Percentiles rank a stretch among this genome's conserved stretches.
Evolutionary conservation across 2,113 vertebrate species (phyloP).

Genomic region (Oncorhynchus keta): DNA sequence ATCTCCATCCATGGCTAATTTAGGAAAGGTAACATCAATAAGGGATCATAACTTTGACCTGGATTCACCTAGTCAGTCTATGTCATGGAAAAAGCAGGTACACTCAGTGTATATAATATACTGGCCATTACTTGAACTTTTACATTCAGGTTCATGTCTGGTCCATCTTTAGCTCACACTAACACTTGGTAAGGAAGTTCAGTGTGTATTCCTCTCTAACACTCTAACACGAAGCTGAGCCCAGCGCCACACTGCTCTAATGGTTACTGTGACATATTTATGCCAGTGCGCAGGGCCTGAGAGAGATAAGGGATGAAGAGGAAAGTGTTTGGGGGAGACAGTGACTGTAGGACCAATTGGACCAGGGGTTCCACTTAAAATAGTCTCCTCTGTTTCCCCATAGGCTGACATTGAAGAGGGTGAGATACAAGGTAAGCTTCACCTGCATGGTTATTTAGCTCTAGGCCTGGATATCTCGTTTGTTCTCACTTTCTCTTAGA

Average conservation of each 20-base stretch:
- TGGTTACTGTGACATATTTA: constrained; percentile 36
- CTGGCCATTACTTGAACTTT: no score
- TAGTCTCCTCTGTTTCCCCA: constrained; percentile 19
- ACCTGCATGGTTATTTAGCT: background rate
- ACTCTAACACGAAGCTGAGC: constrained; percentile 18
- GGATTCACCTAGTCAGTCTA: no score
- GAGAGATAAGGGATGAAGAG: background rate
- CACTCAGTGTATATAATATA: no score
- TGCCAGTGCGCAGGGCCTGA: constrained; percentile 3
- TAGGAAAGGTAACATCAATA: no score
- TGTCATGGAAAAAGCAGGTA: no score
- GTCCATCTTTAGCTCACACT: constrained; percentile 3
- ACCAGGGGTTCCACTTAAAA: constrained; percentile 26
- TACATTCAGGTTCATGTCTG: background rate
- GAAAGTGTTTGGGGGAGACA: background rate
- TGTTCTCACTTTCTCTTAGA: background rate
- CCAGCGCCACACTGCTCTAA: constrained; percentile 14
- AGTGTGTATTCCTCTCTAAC: constrained; percentile 1
- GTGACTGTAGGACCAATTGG: constrained; percentile 17
- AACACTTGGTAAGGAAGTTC: background rate
- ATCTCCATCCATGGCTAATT: no score
- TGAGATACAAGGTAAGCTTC: constrained; percentile 29
- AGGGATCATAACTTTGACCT: no score
- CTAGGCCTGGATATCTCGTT: background rate
- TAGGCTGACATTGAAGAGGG: constrained; percentile 32